Conservation (phyloP, 2,888 invertebrate species). For the Cataglyphis altisquamis region DNA sequence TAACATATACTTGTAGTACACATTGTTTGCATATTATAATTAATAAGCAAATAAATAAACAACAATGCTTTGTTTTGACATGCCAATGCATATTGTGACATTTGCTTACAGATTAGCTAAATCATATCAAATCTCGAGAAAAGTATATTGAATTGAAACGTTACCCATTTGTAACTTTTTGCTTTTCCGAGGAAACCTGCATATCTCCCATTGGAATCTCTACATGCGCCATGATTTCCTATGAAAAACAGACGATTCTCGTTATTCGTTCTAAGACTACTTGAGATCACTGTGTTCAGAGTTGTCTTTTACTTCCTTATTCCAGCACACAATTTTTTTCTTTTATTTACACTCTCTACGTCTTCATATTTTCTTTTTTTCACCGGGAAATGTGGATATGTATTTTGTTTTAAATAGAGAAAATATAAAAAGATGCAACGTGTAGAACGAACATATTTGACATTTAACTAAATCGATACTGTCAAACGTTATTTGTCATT, state of each 20-base stretch:
- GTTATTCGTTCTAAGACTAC: background rate
- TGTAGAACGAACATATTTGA: background rate
- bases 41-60: conserved; percentile 6
- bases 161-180: conserved; percentile 67
- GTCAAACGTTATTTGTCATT: background rate
- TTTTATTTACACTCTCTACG: background rate
- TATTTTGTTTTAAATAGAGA: background rate
- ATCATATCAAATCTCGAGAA: background rate
- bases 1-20: background rate
- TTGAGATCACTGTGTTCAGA: background rate
- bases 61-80: background rate
- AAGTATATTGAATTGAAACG: background rate
- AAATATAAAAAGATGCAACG: background rate
- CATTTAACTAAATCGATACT: background rate
- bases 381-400: background rate
- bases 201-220: conserved; percentile 82
- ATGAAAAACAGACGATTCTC: background rate
- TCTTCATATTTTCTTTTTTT: background rate
- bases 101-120: conserved; percentile 49
- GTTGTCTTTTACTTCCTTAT: background rate
- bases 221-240: conserved; percentile 77
- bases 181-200: conserved; percentile 67
- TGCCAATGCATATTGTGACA: background rate
- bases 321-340: background rate
- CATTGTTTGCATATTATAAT: background rate